Conservation (phyloP, 2,797 vertebrate genomes). For the Pithecia hirsuta region DNA sequence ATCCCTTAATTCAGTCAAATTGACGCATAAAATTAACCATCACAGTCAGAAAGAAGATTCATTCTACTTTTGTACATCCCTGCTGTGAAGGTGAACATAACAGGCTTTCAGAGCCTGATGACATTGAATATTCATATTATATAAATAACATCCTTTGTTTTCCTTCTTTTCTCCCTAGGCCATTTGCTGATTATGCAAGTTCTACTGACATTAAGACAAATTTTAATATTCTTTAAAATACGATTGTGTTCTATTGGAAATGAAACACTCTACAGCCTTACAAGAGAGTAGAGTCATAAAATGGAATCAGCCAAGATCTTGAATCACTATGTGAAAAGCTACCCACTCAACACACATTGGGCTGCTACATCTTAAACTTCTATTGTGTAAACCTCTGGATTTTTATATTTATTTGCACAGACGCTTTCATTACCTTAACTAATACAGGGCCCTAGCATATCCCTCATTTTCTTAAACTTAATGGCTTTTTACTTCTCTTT, state of each 20-base stretch:
- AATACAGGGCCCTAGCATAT: neutral
- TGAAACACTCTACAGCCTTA: neutral
- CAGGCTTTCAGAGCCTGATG: neutral
- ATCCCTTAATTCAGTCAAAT: neutral
- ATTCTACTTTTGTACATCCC: neutral
- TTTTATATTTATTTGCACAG: neutral
- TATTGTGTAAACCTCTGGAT: neutral
- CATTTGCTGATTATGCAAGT: neutral
- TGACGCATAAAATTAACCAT: neutral
- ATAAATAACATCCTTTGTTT: neutral
- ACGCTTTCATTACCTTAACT: neutral
- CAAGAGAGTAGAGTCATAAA: neutral
- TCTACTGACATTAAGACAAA: neutral
- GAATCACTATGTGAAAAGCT: neutral
- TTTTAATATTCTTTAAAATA: neutral
- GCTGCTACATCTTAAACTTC: neutral
- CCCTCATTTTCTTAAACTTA: neutral
- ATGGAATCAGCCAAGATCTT: neutral
- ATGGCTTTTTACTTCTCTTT: neutral
- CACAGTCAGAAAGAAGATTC: neutral
- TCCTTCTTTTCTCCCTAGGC: neutral
- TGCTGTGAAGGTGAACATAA: neutral
- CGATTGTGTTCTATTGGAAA: neutral
- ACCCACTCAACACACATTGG: neutral
- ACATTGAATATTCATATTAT: neutral